Evolutionary conservation across 2,888 invertebrate genomes (phyloP).

Genomic region (Amblyjoppa fuscipennis): DNA sequence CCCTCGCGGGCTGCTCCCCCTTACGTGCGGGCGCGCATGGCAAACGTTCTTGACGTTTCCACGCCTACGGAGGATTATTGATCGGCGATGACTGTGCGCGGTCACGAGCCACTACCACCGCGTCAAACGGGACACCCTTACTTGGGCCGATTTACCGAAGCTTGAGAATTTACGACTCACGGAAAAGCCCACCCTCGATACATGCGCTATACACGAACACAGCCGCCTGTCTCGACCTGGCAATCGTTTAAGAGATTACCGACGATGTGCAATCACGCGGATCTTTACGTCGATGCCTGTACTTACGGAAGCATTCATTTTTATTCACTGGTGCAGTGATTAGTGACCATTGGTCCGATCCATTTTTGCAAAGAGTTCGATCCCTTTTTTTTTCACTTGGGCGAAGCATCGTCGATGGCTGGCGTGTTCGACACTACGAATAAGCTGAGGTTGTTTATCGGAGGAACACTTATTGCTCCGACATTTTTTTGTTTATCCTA

Average conservation of each 20-base stretch:
- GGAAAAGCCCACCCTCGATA: slow-evolving; percentile 14
- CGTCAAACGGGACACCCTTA: slow-evolving; percentile 19
- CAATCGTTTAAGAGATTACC: slow-evolving; percentile 31
- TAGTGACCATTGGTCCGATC: neutral
- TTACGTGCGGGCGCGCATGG: slow-evolving; percentile 31
- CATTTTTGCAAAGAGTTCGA: neutral
- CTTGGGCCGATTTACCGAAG: slow-evolving; percentile 26
- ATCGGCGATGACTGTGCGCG: slow-evolving; percentile 63
- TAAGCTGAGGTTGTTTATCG: slow-evolving; percentile 8
- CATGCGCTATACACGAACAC: slow-evolving; percentile 45
- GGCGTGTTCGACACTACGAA: slow-evolving; percentile 1
- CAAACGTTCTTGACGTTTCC: slow-evolving; percentile 17
- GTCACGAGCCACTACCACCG: slow-evolving; percentile 36
- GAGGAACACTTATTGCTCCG: neutral
- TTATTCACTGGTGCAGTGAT: neutral
- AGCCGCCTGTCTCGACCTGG: neutral
- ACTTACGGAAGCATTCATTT: neutral
- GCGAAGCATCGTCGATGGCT: too few relatives aligned
- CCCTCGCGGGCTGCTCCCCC: neutral
- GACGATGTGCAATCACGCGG: slow-evolving; percentile 38
- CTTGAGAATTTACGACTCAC: slow-evolving; percentile 33
- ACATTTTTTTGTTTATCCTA: neutral
- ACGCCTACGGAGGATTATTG: slow-evolving; percentile 61
- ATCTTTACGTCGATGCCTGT: slow-evolving; percentile 26
- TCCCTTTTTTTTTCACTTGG: neutral